Evolutionary conservation across 2,797 vertebrate genomes (phyloP).

Genomic region (Falco berigora): DNA sequence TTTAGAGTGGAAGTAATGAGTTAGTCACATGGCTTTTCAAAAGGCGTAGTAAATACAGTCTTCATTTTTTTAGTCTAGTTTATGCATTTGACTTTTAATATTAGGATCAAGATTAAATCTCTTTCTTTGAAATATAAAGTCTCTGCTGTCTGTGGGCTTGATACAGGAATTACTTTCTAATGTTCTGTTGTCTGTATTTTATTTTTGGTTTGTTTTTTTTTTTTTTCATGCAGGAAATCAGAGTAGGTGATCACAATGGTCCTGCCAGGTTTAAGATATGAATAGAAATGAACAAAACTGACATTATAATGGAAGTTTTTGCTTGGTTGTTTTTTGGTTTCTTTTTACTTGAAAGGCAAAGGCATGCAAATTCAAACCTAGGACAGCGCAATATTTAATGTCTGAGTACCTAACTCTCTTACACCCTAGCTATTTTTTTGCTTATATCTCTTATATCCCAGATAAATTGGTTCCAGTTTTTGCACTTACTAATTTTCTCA

Average conservation of each 20-base stretch:
- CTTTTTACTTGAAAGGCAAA: not conserved
- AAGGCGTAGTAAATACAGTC: not conserved
- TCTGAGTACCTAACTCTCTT: not conserved
- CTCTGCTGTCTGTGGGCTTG: not conserved
- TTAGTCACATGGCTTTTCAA: not conserved
- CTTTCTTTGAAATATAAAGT: conserved; percentile 12
- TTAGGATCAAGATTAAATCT: conserved; percentile 41
- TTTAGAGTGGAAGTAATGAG: not conserved
- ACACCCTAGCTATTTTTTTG: not conserved
- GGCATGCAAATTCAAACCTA: not conserved
- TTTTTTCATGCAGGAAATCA: conserved; percentile 17
- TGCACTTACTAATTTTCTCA: not conserved
- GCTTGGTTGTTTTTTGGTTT: not conserved
- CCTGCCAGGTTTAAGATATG: not conserved
- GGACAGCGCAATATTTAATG: not conserved
- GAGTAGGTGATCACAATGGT: not conserved
- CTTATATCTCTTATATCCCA: not conserved
- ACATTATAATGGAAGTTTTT: not conserved
- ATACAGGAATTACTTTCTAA: conserved; percentile 17
- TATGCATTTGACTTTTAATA: conserved; percentile 6
- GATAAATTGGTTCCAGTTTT: not conserved
- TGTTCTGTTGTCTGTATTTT: not conserved
- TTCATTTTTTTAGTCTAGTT: not conserved
- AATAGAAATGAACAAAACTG: conserved; percentile 17
- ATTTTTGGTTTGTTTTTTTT: conserved; percentile 20